These are phyloP conservation scores for Glaucomys volans DNA, from an alignment of 2,113 vertebrate species.

Conservation along the genomic window DNA sequence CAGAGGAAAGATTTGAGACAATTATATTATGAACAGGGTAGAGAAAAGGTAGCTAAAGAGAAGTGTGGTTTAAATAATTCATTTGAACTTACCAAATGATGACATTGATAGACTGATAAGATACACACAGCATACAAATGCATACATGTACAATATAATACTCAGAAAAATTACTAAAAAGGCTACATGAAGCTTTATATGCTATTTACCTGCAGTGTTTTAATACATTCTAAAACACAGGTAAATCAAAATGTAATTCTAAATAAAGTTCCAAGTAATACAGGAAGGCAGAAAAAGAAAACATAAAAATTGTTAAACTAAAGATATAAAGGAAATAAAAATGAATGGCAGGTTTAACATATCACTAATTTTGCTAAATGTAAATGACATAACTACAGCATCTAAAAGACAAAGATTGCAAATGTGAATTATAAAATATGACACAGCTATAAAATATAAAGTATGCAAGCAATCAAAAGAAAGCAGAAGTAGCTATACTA, in stretches of 20 bases:
- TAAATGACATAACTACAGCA: neutral
- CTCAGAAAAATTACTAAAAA: neutral
- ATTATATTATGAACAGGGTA: neutral
- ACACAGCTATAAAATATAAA: neutral
- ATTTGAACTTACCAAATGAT: constrained; percentile 27
- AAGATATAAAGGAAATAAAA: neutral
- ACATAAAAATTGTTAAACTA: neutral
- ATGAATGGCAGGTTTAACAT: neutral
- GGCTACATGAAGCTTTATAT: neutral
- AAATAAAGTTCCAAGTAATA: neutral
- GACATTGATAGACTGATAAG: neutral
- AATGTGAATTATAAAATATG: constrained; percentile 5
- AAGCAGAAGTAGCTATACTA: neutral
- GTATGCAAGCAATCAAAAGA: neutral
- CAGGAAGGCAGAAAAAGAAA: neutral
- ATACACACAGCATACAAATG: neutral
- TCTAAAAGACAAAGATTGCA: neutral
- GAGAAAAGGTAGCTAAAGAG: neutral
- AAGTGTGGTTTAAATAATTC: neutral
- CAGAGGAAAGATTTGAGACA: neutral
- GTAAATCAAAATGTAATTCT: neutral
- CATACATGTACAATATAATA: neutral
- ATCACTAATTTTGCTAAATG: neutral
- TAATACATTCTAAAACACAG: neutral
- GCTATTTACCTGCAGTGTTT: neutral